phyloP scores from a whole-genome alignment of 1,140 invertebrate species.

The Potamilus streckersoni region DNA sequence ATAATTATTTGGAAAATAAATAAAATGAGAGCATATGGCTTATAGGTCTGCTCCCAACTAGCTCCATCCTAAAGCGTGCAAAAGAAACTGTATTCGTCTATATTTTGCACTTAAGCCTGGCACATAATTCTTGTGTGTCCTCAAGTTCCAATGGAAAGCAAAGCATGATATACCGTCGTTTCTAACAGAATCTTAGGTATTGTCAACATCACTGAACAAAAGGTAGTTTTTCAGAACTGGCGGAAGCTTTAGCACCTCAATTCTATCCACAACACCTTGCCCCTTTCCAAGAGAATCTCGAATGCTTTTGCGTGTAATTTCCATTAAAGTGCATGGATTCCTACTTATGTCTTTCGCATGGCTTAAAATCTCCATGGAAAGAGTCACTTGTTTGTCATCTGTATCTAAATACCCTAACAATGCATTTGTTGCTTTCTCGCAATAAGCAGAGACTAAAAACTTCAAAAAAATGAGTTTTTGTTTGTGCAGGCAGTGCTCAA shows the following conservation, averaged over 20 bases:
- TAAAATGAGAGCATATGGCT: too few species aligned
- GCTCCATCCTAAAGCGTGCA: too few species aligned
- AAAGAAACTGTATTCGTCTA: too few species aligned
- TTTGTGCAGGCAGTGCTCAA: slow-evolving; percentile 53
- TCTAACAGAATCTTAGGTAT: too few species aligned
- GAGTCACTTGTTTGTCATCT: slow-evolving; percentile 17
- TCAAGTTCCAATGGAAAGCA: too few species aligned
- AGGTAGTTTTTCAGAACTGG: slow-evolving; percentile 46
- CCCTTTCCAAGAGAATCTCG: slow-evolving; percentile 34
- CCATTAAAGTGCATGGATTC: slow-evolving; percentile 42
- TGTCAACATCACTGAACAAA: slow-evolving; percentile 45
- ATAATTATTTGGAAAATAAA: too few species aligned
- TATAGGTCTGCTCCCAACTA: too few species aligned
- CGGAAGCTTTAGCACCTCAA: slow-evolving; percentile 47
- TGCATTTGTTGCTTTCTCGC: slow-evolving; percentile 50
- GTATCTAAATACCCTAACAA: slow-evolving; percentile 25
- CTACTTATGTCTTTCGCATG: slow-evolving; percentile 29
- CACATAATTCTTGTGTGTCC: too few species aligned
- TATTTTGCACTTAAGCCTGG: too few species aligned
- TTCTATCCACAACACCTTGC: slow-evolving; percentile 25
- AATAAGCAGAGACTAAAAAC: slow-evolving; percentile 51
- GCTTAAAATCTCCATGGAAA: slow-evolving; percentile 21
- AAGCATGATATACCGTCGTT: too few species aligned
- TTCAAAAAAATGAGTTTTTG: slow-evolving; percentile 42
- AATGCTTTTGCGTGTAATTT: slow-evolving; percentile 43